These are phyloP conservation scores for Calyptommatus sinebrachiatus DNA, from an alignment of 2,113 vertebrate genomes.

Conservation along the genomic window DNA sequence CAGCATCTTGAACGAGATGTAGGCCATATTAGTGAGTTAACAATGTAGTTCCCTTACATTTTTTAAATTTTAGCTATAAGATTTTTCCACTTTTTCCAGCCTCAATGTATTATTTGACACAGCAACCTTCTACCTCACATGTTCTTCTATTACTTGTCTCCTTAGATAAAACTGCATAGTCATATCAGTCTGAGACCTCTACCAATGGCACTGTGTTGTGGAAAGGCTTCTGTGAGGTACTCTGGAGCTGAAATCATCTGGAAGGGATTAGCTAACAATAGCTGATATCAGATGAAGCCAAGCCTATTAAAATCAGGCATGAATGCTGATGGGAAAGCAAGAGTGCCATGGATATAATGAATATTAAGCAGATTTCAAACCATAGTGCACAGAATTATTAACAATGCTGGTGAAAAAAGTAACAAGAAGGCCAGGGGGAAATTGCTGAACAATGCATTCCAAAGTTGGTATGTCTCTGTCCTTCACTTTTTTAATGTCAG, in stretches of 20 bases:
- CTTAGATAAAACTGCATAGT: conserved; percentile 55
- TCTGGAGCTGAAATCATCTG: conserved; percentile 40
- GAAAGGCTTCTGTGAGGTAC: conserved; percentile 52
- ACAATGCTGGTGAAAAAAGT: conserved; percentile 32
- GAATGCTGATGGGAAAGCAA: conserved; percentile 66
- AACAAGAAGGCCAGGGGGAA: not conserved
- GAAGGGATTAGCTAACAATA: conserved; percentile 68
- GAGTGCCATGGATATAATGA: conserved; percentile 70
- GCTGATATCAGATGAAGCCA: conserved; percentile 70
- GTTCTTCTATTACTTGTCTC: conserved; percentile 41
- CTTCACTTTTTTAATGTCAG: conserved; percentile 30
- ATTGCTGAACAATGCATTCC: not conserved
- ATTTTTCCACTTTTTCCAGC: conserved; percentile 38
- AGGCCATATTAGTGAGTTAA: conserved; percentile 37
- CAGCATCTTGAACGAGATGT: conserved; percentile 4
- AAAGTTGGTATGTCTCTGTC: not conserved
- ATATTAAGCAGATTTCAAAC: conserved; percentile 71
- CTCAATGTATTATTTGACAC: conserved; percentile 43
- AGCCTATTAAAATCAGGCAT: conserved; percentile 64
- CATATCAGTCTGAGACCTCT: conserved; percentile 65
- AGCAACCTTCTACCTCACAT: conserved; percentile 35
- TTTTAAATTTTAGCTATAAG: conserved; percentile 21
- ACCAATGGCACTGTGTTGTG: conserved; percentile 47
- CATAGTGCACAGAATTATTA: conserved; percentile 55
- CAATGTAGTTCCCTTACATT: not conserved